A percentile compares a stretch with the other conserved stretches of the same genome.
These are phyloP conservation scores for Athalia cordata DNA, from an alignment of 2,888 invertebrate species.

Conservation along the genomic window DNA sequence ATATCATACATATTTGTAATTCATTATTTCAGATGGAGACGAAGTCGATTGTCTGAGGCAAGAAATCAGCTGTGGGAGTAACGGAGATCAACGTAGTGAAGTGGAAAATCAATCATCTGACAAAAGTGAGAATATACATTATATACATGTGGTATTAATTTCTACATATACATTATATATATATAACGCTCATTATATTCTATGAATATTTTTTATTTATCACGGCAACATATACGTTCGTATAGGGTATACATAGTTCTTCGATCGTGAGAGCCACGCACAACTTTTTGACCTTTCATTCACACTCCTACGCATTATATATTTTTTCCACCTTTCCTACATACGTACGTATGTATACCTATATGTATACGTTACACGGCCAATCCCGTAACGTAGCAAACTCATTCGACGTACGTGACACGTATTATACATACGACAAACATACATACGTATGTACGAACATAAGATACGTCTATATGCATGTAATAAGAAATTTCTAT, in stretches of 20 bases:
- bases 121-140: conserved; percentile 58
- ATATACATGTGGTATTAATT: background rate
- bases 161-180: conserved; percentile 2
- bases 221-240: background rate
- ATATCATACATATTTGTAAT: conserved; percentile 66
- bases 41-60: conserved; percentile 57
- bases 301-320: conserved; percentile 28
- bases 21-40: conserved; percentile 35
- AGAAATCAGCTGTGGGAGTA: conserved; percentile 57
- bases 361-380: conserved; percentile 1
- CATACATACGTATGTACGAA: background rate
- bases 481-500: background rate
- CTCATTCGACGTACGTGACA: conserved; percentile 22
- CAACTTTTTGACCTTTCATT: conserved; percentile 30
- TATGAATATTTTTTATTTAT: conserved; percentile 9
- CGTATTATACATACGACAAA: background rate
- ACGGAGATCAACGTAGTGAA: conserved; percentile 40
- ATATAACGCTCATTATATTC: background rate
- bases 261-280: conserved; percentile 26
- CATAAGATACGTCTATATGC: background rate
- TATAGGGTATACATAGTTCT: background rate
- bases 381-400: background rate
- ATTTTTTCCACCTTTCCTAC: background rate
- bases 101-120: conserved; percentile 48
- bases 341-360: background rate